Percentiles rank a stretch among this genome's conserved stretches.
Conservation (phyloP, 2,113 vertebrate genomes). For the Pedionomus torquatus region DNA sequence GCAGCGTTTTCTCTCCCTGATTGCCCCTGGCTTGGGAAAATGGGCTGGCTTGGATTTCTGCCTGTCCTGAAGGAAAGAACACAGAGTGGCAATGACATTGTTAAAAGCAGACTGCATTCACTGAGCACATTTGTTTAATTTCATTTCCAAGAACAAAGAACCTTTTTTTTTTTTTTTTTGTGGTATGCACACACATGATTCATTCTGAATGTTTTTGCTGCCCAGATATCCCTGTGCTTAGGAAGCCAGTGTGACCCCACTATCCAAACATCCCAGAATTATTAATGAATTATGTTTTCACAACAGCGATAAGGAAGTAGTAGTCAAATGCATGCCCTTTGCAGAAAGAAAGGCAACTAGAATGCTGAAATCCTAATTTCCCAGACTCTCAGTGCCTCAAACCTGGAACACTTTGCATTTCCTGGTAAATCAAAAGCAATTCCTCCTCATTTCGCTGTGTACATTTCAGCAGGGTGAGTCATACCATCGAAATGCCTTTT, state of each 20-base stretch:
- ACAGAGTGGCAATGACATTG: neutral
- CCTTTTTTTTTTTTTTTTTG: slow-evolving; percentile 5
- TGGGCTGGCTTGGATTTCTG: neutral
- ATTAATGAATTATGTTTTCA: neutral
- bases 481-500: neutral
- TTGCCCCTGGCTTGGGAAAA: neutral
- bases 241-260: neutral
- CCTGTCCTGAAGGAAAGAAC: neutral
- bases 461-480: neutral
- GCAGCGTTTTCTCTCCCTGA: neutral
- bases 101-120: neutral
- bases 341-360: neutral
- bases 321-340: neutral
- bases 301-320: neutral
- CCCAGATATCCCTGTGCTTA: neutral
- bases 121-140: neutral
- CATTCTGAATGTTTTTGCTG: neutral
- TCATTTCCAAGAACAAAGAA: neutral
- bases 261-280: neutral
- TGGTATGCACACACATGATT: neutral
- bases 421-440: neutral
- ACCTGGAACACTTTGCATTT: neutral
- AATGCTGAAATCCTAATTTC: neutral
- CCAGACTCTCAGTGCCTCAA: neutral
- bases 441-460: neutral